Conservation (phyloP, 2,113 vertebrate genomes). For the Hyla sarda region DNA sequence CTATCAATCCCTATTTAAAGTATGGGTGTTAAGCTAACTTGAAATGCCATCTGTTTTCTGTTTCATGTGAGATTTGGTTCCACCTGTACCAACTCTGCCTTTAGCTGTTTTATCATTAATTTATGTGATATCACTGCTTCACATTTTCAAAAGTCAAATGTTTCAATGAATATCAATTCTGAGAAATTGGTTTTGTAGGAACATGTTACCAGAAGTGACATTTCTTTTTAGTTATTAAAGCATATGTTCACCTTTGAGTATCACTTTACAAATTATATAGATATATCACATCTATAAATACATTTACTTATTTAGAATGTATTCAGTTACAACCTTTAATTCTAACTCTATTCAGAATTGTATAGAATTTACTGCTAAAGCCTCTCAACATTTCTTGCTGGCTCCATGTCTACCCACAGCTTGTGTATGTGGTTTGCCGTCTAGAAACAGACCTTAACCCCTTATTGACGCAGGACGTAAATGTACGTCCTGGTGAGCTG, state of each 20-base stretch:
- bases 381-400: no score
- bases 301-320: no score
- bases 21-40: not conserved
- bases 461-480: no score
- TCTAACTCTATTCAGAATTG: no score
- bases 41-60: slow-evolving; percentile 30
- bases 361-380: no score
- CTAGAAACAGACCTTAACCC: no score
- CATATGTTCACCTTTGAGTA: not conserved
- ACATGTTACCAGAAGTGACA: not conserved
- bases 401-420: no score
- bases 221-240: not conserved
- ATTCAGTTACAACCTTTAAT: no score
- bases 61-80: slow-evolving; percentile 7
- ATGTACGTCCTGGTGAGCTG: no score
- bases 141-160: not conserved
- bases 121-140: slow-evolving; percentile 3
- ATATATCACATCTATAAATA: not conserved
- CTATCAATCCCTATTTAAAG: not conserved
- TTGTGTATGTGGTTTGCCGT: no score
- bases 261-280: no score
- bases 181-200: not conserved
- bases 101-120: slow-evolving; percentile 2
- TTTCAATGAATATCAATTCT: slow-evolving; percentile 13
- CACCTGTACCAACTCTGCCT: not conserved